Base-by-base conservation (phyloP, 2,888 invertebrate genomes). In the Scaptomyza reducta region DNA sequence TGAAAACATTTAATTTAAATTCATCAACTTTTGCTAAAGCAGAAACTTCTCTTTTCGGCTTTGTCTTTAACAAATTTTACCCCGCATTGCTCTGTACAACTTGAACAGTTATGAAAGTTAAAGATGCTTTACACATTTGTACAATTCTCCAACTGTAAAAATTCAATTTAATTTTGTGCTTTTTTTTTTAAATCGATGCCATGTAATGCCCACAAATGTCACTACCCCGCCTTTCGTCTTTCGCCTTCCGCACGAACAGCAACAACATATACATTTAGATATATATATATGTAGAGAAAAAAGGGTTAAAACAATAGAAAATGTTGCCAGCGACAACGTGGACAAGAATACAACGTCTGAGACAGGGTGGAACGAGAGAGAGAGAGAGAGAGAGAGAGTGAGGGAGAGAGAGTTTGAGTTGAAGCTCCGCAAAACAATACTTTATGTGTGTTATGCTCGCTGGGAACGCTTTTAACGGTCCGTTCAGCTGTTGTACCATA, bases 241-340 rank as follows among this genome's bases (percentile, higher is more conserved):
- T 14, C 9, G 42, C 44, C 60, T 55, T 62, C 54, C 38, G 50
- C 66, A 62, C 61, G 61, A 61, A 46, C 54, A 45, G 62, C 57
- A 61, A 47, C 55, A 53, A 49, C 53, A 58, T 10, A 41, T 18
- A 22, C 16, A 42, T 22, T 22, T 42, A 62, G 46, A 63, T 47
- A 63, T 55, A 56, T 42, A 46, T 40, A 49, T 42, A 68, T 42
- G 25, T 46, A 50, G 41, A 47, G 22, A 22, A 22, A 81, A 79
- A 85, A 77, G 82, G 82, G 85, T 85, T 85, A 85, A 82, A 85
- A 82, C 85, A 82, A 85, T 85, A 82, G 85, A 77, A 82, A 85
- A 75, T 73, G 70, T 71, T 72, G 65, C 65, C 63, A 73, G 62
- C 64, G 54, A 63, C 55, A 61, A 51, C 45, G 51, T 59, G 54